phyloP scores from a whole-genome alignment of 2,113 vertebrate genomes.

The Laticauda laticaudata region DNA sequence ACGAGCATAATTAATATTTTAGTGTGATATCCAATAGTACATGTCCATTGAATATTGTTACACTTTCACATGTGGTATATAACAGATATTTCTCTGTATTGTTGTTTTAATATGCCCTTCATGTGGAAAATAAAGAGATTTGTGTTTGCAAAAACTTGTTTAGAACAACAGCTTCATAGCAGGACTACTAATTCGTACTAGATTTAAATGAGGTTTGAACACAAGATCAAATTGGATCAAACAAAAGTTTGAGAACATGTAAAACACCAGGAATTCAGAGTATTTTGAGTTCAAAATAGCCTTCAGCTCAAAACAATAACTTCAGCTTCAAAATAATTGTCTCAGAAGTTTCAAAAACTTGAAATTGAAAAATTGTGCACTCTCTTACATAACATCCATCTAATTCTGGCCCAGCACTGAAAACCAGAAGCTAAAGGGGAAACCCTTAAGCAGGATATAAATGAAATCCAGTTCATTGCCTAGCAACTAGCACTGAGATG shows the following conservation, averaged over 20 bases:
- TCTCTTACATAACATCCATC: not conserved
- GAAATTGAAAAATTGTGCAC: not conserved
- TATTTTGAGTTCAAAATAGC: not conserved
- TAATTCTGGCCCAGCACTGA: not conserved
- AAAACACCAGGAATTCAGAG: not conserved
- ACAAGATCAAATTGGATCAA: not conserved
- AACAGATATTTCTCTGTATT: not conserved
- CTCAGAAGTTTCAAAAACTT: not conserved
- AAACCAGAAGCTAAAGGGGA: not conserved
- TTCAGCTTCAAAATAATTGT: not conserved
- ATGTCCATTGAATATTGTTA: not conserved
- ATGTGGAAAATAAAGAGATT: not conserved
- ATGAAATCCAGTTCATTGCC: not conserved
- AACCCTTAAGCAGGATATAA: not conserved
- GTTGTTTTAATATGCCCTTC: not conserved
- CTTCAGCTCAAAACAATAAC: not conserved
- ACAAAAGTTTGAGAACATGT: not conserved
- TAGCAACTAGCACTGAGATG: not conserved
- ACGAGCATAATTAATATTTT: not conserved
- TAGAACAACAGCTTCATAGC: not conserved
- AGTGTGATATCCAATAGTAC: not conserved
- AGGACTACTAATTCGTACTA: not conserved
- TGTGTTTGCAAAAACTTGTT: not conserved
- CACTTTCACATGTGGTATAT: not conserved
- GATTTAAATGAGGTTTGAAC: not conserved